A percentile compares a stretch with the other conserved stretches of the same genome.
Conservation (phyloP, 2,797 vertebrate genomes). For the Epinephelus coioides region DNA sequence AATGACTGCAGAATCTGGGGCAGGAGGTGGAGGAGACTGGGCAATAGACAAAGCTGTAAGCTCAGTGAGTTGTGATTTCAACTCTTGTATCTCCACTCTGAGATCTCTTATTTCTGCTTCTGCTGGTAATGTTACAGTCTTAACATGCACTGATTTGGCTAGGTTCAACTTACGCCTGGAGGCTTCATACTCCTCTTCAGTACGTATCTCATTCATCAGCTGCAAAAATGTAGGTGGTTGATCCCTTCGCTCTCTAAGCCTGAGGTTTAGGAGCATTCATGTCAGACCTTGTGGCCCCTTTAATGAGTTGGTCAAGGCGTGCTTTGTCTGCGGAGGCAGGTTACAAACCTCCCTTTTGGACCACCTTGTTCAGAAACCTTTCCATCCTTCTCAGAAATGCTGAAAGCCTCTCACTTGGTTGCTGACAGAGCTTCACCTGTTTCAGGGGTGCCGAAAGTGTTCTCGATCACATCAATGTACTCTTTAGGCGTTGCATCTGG, state of each 20-base stretch:
- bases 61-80: neutral
- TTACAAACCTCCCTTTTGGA: constrained; percentile 23
- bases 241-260: constrained; percentile 19
- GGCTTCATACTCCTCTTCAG: neutral
- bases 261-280: constrained; percentile 29
- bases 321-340: neutral
- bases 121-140: neutral
- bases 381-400: constrained; percentile 34
- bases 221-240: neutral
- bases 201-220: neutral
- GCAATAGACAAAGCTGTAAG: neutral
- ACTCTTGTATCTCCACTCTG: neutral
- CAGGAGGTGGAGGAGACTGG: neutral
- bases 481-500: constrained; percentile 10
- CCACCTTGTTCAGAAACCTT: neutral
- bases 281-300: constrained; percentile 31
- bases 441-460: constrained; percentile 26
- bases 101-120: neutral
- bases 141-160: neutral
- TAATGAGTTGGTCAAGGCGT: constrained; percentile 30
- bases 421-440: neutral
- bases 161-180: neutral
- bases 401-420: constrained; percentile 14
- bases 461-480: constrained; percentile 23
- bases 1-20: neutral